Evolutionary conservation across 2,797 vertebrate species (phyloP), one percentile per base, ranked within the genome.

Genomic region (Coreius guichenoti): DNA sequence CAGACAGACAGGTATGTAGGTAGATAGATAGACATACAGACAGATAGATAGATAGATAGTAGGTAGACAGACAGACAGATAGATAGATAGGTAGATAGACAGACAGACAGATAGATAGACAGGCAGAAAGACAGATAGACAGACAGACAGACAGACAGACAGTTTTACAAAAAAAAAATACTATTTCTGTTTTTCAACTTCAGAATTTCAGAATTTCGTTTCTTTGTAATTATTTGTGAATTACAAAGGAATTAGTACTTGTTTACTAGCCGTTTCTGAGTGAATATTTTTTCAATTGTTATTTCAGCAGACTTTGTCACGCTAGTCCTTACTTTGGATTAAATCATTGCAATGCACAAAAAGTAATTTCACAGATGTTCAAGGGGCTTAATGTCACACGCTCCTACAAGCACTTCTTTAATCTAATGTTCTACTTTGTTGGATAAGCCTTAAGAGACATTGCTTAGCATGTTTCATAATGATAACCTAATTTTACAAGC

Each of bases 331-430:
- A 39, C 19, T 67, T 43, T 19, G n/a, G 68, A 82, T 79, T 84
- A 83, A 75, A 88, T 45, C 43, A 45, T 23, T 65, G 36, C n/a
- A 39, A 56, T 63, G 69, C 47, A 56, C 29, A 58, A 68, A 45
- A 72, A 43, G 47, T 72, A 26, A 21, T 84, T 76, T 83, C 51
- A 84, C 86, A 75, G 49, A 84, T 82, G 63, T 69, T 70, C 26
- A 56, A 79, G 26, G 31, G 29, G 43, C 33, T 76, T 31, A 58
- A 63, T 23, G 17, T 78, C 68, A 31, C 68, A 31, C 13, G 14
- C 17, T 70, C 39, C 11, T 70, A 39, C 16, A 3, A 29, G 72
- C 5, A 79, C 17, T 75, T 43, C 63, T 80, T 36, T 75, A 80
- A 56, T 56, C 29, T 39, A 21, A 70, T 86, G 47, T 67, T 74